Conservation (phyloP, 2,113 vertebrate genomes). For the Neotoma lepida region DNA sequence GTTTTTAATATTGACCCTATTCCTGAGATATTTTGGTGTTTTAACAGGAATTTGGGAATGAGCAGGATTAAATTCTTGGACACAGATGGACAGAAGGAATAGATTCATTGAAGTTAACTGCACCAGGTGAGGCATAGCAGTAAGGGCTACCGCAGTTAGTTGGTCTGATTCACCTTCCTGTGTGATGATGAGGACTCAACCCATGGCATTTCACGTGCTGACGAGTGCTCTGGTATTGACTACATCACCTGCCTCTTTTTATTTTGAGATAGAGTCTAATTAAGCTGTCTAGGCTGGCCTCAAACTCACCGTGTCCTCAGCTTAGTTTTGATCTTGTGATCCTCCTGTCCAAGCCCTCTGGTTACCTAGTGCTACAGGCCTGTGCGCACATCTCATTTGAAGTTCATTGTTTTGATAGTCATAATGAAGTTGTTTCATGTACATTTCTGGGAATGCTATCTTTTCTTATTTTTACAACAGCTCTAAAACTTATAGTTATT, state of each 20-base stretch:
- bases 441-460: neutral
- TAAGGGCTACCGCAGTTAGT: neutral
- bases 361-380: neutral
- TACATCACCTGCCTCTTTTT: neutral
- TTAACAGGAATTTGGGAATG: slow-evolving; percentile 36
- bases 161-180: neutral
- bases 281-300: neutral
- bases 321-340: neutral
- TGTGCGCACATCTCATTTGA: neutral
- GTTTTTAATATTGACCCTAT: neutral
- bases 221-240: neutral
- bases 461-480: slow-evolving; percentile 9
- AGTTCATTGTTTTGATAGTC: neutral
- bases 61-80: neutral
- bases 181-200: neutral
- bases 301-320: neutral
- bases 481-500: neutral
- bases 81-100: neutral
- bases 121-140: neutral
- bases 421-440: neutral
- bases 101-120: neutral
- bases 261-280: neutral
- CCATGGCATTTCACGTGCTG: neutral
- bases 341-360: neutral
- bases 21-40: slow-evolving; percentile 10